Base-by-base conservation (phyloP, 2,888 invertebrate genomes). In the Blomia tropicalis region DNA sequence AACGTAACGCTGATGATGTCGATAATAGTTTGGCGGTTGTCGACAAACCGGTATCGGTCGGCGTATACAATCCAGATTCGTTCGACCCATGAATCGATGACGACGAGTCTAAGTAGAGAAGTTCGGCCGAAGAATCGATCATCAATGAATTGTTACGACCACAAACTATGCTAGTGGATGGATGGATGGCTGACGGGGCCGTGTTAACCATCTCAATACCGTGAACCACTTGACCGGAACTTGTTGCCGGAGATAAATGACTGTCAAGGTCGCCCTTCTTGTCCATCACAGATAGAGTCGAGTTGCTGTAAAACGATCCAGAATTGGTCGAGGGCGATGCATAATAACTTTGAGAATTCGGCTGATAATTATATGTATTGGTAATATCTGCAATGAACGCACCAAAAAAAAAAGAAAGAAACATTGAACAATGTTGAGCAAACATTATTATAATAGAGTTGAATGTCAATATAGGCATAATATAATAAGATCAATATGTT, bases 111-210 rank as follows among this genome's bases (percentile, higher is more conserved):
- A 56, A 56, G 51, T 47, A 47, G 51, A 47, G 7, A 27, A 47
- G 51, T 22, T 47, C 51, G 51, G 23, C 27, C 29, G 56, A 32
- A 23, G 14, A 29, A 30, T 31, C 58, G 64, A 64, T 62, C 58
- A 59, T 64, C 62, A 59, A n/a, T 59, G 14, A 60, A 61, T 61
- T 25, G 25, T 51, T 66, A 67, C 68, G 67, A 67, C 67, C 66
- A 68, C 67, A 66, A 66, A 66, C 67, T 66, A 67, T 66, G 67
- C 66, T 63, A 60, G 66, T 64, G 60, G 59, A 60, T 27, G 61
- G 54, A 59, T 59, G 65, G 64, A 64, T 64, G 65, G 64, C 66
- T 62, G 63, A 63, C 59, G 59, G 58, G 56, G 36, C 29, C 29
- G 36, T 19, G 14, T 23, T 27, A 36, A 30, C 56, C 29, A 56